Evolutionary conservation across 2,113 vertebrate species (phyloP).

Genomic region (Oryzias celebensis): DNA sequence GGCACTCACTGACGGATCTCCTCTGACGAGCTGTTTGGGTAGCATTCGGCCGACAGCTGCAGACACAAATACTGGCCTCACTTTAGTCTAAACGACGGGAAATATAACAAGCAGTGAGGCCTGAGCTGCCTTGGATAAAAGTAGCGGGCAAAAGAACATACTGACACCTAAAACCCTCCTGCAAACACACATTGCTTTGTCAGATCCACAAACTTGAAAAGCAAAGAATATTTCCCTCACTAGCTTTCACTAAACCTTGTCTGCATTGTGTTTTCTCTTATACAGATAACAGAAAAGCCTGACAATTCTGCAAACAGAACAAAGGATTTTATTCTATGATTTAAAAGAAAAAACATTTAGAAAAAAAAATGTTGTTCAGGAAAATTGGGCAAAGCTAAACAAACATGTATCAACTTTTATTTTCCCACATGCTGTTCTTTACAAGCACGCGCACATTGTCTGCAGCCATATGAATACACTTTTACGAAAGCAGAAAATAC

Average conservation of each 20-base stretch:
- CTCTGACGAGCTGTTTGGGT: constrained; percentile 46
- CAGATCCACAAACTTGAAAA: constrained; percentile 21
- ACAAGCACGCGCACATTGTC: constrained; percentile 30
- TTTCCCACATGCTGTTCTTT: constrained; percentile 31
- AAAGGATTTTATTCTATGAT: constrained; percentile 6
- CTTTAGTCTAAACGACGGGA: constrained; percentile 55
- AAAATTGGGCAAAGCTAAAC: constrained; percentile 16
- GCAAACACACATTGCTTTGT: constrained; percentile 30
- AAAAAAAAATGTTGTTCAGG: neutral
- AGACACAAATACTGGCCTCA: constrained; percentile 62
- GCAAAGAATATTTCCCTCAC: constrained; percentile 19
- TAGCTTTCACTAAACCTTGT: constrained; percentile 9
- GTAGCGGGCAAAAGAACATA: constrained; percentile 3
- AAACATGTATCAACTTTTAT: constrained; percentile 13
- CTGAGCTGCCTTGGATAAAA: constrained; percentile 45
- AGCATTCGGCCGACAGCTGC: constrained; percentile 65
- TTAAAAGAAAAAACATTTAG: neutral
- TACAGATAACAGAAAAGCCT: constrained; percentile 8
- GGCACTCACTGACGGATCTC: constrained; percentile 55
- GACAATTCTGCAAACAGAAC: constrained; percentile 2
- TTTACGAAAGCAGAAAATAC: constrained; percentile 30
- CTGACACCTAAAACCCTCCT: constrained; percentile 25
- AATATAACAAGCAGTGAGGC: constrained; percentile 54
- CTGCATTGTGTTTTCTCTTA: constrained; percentile 20
- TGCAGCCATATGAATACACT: constrained; percentile 14